phyloP scores from a whole-genome alignment of 2,113 vertebrate species.

The Trachemys scripta region DNA sequence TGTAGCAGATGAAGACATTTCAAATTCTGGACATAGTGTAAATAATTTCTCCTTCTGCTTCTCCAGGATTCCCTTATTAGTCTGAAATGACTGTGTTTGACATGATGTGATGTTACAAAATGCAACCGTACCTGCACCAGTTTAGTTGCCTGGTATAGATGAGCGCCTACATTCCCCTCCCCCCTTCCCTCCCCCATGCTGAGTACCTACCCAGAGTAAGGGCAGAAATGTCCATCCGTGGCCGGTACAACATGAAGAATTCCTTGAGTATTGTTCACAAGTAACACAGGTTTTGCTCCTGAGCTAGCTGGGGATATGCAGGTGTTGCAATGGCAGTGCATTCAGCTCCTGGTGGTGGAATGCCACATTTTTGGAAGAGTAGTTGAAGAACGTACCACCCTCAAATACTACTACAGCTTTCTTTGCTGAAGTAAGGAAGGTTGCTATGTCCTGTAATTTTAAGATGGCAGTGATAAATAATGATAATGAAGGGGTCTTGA shows the following conservation, averaged over 20 bases:
- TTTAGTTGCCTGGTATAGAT: neutral
- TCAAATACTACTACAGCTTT: neutral
- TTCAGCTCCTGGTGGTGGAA: fast-evolving
- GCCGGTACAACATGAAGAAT: neutral
- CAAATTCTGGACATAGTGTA: neutral
- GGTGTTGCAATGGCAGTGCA: neutral
- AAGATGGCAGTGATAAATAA: neutral
- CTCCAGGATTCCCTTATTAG: neutral
- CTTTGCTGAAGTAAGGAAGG: neutral
- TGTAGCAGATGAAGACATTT: neutral
- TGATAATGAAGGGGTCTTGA: neutral
- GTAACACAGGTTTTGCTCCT: neutral
- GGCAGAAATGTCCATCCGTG: neutral
- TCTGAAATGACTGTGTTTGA: neutral
- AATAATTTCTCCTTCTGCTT: neutral
- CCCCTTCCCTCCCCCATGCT: fast-evolving
- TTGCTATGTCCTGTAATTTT: neutral
- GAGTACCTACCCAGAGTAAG: neutral
- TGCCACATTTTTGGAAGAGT: neutral
- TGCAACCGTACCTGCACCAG: neutral
- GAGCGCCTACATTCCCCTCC: neutral
- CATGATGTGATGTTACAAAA: neutral
- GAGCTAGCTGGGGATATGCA: neutral
- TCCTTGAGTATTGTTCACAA: neutral
- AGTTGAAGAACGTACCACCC: neutral